Evolutionary conservation across 1,140 invertebrate species (phyloP).

Genomic region (Grapholita molesta): DNA sequence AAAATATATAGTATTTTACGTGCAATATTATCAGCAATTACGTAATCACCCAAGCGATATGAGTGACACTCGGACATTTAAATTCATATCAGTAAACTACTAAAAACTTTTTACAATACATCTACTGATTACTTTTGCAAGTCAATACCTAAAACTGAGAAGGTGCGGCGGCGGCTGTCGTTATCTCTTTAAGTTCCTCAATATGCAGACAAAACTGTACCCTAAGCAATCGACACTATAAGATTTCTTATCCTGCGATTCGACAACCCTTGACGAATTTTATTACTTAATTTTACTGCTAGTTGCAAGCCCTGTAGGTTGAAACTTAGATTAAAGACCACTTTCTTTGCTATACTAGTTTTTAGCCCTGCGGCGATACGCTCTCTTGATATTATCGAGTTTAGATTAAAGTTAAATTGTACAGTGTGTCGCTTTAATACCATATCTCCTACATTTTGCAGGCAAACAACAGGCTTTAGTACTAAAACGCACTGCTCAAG

Average conservation of each 20-base stretch:
- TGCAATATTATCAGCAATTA: too few species aligned
- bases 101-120: too few species aligned
- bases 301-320: not conserved
- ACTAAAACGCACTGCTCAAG: too few species aligned
- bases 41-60: too few species aligned
- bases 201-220: too few species aligned
- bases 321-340: slow-evolving; percentile 3
- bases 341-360: slow-evolving; percentile 11
- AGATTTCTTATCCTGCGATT: not conserved
- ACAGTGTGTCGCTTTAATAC: not conserved
- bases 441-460: not conserved
- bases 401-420: not conserved
- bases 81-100: too few species aligned
- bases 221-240: not conserved
- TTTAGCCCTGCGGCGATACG: not conserved
- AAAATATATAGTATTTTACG: too few species aligned
- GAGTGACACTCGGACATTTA: too few species aligned
- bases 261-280: not conserved
- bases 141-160: too few species aligned
- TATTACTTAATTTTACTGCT: not conserved
- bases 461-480: not conserved
- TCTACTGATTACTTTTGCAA: too few species aligned
- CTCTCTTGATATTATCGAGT: not conserved
- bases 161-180: too few species aligned
- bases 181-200: too few species aligned